Evolutionary conservation across 64 coral and sea anemone species (phyloP), one percentile per base, ranked within the genome.

Genomic region (Stichodactyla mertensii): DNA sequence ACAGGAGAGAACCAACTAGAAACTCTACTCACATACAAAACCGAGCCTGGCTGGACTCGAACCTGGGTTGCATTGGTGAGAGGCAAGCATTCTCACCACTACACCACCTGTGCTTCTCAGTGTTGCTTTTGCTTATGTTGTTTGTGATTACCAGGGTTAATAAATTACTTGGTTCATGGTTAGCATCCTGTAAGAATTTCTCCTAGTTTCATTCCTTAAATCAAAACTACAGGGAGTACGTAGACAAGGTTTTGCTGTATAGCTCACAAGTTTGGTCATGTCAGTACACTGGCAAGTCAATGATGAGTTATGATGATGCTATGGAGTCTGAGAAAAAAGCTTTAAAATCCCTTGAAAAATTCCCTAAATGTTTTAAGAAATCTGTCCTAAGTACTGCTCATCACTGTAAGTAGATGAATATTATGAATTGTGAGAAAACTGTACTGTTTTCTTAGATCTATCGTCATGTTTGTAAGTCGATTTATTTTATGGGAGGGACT

Each of bases 211-310:
- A 58, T 62, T 85, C 60, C 83, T 85, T 85, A 23, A 85, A 51
- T 27, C 15, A 64, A 3, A 16, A 2, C 83, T 24, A 2, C 83
- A 97, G 95, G 85, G 95, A 97, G 52, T 97, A 97, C 59, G 74
- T 93, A 27, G 87, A 90, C 13, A 93, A 88, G 51, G 83, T 97
- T 4, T 59, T 97, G 15, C 23, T 93, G 10, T 97, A 97, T 80
- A 83, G 88, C 16, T 97, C 92, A 11, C 95, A 97, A 97, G 77
- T 97, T 14, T 97, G 95, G 95, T 79, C 55, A 52, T 97, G 95
- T 70, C 86, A 85, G 6, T 86, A 84, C 20, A 97, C 95, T 64
- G 91, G 91, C 7, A 85, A 86, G 55, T 85, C 86, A 83, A 86
- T 88, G 80, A 79, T 97, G 22, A 88, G 88, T 79, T 97, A 90